These are phyloP conservation scores for Crotophaga sulcirostris DNA, from an alignment of 2,113 vertebrate species.

Conservation along the genomic window DNA sequence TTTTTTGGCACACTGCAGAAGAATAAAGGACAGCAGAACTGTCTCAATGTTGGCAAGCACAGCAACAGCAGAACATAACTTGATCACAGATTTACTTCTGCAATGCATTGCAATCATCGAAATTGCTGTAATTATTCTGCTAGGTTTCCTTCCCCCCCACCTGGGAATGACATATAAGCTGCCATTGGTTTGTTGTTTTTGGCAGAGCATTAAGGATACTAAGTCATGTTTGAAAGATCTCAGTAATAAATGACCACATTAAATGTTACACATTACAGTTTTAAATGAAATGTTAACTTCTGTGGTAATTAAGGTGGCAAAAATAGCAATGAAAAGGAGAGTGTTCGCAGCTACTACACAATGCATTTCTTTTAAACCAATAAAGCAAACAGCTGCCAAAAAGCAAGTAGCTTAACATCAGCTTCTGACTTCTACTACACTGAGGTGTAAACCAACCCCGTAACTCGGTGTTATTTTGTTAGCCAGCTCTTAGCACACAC, in stretches of 20 bases:
- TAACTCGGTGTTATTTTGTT: not conserved
- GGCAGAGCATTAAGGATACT: conserved; percentile 8
- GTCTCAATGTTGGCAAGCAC: conserved; percentile 1
- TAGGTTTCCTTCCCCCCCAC: conserved; percentile 31
- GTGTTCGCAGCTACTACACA: not conserved
- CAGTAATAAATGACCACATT: conserved; percentile 19
- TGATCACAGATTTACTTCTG: conserved; percentile 37
- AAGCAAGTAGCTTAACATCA: conserved; percentile 37
- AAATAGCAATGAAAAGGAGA: conserved; percentile 3
- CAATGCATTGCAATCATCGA: conserved; percentile 17
- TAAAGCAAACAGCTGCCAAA: conserved; percentile 33
- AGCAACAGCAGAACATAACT: conserved; percentile 7
- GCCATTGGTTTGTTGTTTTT: not conserved
- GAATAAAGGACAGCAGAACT: not conserved
- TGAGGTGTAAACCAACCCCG: not conserved
- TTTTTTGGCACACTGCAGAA: not conserved
- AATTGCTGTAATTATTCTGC: conserved; percentile 49
- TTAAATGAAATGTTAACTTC: conserved; percentile 48
- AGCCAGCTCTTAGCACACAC: not conserved
- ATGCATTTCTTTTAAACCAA: conserved; percentile 21
- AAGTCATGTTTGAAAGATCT: conserved; percentile 26
- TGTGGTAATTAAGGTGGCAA: not conserved
- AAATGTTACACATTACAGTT: not conserved
- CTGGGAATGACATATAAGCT: conserved; percentile 24
- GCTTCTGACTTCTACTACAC: not conserved